phyloP scores from a whole-genome alignment of 2,888 invertebrate species.

The Scaptomyza parva region DNA sequence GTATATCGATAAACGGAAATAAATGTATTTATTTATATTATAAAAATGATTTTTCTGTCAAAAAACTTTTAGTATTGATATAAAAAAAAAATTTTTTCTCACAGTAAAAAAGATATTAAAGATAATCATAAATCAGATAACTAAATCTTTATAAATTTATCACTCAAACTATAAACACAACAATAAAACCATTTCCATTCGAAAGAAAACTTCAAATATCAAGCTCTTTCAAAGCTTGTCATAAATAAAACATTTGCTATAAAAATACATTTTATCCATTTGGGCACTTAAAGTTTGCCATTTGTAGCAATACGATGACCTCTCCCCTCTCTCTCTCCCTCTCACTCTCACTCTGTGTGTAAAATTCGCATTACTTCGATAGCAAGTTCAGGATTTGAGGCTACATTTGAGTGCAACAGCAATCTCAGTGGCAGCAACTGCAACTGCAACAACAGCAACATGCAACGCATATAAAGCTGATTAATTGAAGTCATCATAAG shows the following conservation, averaged over 20 bases:
- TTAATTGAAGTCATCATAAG: slow-evolving; percentile 76
- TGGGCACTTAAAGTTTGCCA: slow-evolving; percentile 5
- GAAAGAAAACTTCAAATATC: not conserved
- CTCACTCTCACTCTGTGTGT: too few species aligned
- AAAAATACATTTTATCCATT: not conserved
- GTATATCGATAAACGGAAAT: too few species aligned
- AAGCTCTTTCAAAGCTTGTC: not conserved
- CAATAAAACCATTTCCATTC: not conserved
- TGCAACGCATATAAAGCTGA: slow-evolving; percentile 62
- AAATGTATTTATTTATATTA: too few species aligned
- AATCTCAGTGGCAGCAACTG: slow-evolving; percentile 49
- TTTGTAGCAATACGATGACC: slow-evolving; percentile 10
- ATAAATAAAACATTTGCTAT: not conserved
- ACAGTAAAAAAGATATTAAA: too few species aligned
- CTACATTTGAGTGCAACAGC: slow-evolving; percentile 30
- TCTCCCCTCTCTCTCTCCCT: too few species aligned
- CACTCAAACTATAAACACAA: not conserved
- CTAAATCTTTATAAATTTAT: too few species aligned
- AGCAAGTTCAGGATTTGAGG: slow-evolving; percentile 29
- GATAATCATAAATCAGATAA: too few species aligned
- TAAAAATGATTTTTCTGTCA: too few species aligned
- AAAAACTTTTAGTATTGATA: too few species aligned
- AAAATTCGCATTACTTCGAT: slow-evolving; percentile 10
- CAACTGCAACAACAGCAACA: slow-evolving; percentile 18
- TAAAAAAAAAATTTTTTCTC: too few species aligned